Percentiles rank a stretch among this genome's conserved stretches.
phyloP scores from a whole-genome alignment of 2,888 invertebrate genomes.

The Leucozona laternaria region DNA sequence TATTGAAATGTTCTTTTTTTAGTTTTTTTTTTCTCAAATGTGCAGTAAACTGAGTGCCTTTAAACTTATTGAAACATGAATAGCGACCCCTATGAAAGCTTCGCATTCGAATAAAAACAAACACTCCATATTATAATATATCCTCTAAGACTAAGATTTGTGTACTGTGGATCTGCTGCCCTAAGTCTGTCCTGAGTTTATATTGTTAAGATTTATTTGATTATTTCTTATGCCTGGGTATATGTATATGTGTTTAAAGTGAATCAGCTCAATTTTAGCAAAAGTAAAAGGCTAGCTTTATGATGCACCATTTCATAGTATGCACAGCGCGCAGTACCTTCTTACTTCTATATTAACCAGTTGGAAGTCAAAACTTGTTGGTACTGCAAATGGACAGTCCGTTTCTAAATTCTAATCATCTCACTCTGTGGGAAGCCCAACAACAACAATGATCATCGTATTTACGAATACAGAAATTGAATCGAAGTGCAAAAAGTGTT shows the following conservation, averaged over 20 bases:
- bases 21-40: no score
- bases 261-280: background rate
- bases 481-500: slow-evolving; percentile 27
- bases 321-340: background rate
- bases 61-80: no score
- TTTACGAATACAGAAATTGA: slow-evolving; percentile 38
- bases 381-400: background rate
- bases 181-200: no score
- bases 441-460: slow-evolving; percentile 31
- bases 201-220: background rate
- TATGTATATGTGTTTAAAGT: background rate
- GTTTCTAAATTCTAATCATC: background rate
- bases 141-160: no score
- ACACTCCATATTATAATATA: no score
- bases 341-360: slow-evolving; percentile 1
- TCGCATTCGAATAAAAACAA: no score
- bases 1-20: no score
- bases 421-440: slow-evolving; percentile 23
- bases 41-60: no score
- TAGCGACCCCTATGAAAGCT: no score
- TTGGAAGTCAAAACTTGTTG: slow-evolving; percentile 29
- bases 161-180: no score
- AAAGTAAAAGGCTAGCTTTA: slow-evolving; percentile 37
- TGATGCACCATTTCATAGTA: background rate
- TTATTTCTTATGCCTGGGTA: background rate